Percentiles rank a stretch among this genome's conserved stretches.
Evolutionary conservation across 2,888 invertebrate species (phyloP).

Genomic region (Lithosia quadra): DNA sequence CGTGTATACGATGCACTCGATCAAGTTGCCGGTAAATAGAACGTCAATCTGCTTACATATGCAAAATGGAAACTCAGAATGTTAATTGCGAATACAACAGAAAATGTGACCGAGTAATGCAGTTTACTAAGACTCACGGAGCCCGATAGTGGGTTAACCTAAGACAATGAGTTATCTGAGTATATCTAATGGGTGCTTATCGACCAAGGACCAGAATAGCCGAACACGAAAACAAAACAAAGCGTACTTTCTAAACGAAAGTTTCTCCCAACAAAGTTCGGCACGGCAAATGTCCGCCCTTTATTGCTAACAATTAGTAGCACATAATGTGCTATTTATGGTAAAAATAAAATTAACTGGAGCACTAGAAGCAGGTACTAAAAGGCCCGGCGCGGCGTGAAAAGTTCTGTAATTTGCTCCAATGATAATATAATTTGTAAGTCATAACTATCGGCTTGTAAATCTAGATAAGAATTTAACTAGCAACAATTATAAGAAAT

Average conservation of each 20-base stretch:
- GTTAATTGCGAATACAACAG: slow-evolving; percentile 71
- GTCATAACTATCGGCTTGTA: not conserved
- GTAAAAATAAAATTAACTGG: slow-evolving; percentile 50
- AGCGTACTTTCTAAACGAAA: slow-evolving; percentile 77
- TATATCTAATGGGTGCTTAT: slow-evolving; percentile 60
- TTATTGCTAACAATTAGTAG: slow-evolving; percentile 68
- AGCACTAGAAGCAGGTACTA: slow-evolving; percentile 35
- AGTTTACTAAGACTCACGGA: slow-evolving; percentile 57
- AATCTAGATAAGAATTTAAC: not conserved
- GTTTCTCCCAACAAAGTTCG: slow-evolving; percentile 76
- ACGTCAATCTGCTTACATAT: slow-evolving; percentile 68
- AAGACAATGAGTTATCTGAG: slow-evolving; percentile 49
- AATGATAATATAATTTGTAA: not conserved
- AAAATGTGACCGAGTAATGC: slow-evolving; percentile 54
- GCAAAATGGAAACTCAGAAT: slow-evolving; percentile 70
- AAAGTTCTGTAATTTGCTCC: not conserved
- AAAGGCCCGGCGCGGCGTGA: slow-evolving; percentile 20
- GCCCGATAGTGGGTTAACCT: slow-evolving; percentile 37
- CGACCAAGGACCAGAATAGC: slow-evolving; percentile 64
- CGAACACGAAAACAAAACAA: slow-evolving; percentile 75
- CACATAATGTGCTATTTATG: slow-evolving; percentile 56
- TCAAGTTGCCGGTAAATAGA: slow-evolving; percentile 63
- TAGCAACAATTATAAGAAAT: not conserved
- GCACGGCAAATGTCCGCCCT: slow-evolving; percentile 70
- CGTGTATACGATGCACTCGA: slow-evolving; percentile 56